These are phyloP conservation scores for Euspilapteryx auroguttella DNA, from an alignment of 2,888 invertebrate species.

Conservation along the genomic window DNA sequence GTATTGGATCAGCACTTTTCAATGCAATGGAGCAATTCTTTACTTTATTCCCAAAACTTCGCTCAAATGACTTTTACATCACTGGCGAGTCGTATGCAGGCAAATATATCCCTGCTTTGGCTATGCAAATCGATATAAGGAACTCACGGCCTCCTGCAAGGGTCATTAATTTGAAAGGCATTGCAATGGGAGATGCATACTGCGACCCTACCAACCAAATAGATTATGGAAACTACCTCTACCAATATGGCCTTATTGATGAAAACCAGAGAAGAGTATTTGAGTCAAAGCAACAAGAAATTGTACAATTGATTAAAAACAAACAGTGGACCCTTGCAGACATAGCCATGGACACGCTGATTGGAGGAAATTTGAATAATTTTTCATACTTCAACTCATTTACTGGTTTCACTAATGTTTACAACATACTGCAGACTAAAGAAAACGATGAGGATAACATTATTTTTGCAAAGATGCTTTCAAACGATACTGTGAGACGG, in stretches of 20 bases:
- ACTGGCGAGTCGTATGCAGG: conserved; percentile 92
- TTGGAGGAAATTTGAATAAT: conserved; percentile 68
- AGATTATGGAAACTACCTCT: conserved; percentile 77
- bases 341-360: conserved; percentile 68
- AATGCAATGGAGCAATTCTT: conserved; percentile 81
- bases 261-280: conserved; percentile 63
- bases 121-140: conserved; percentile 70
- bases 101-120: conserved; percentile 74
- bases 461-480: too few relatives aligned
- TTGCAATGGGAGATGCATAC: conserved; percentile 80
- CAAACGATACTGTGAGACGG: too few relatives aligned
- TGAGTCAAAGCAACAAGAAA: conserved; percentile 61
- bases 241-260: conserved; percentile 75
- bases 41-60: conserved; percentile 75
- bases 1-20: conserved; percentile 80
- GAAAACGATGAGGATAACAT: conserved; percentile 51
- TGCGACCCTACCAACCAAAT: conserved; percentile 79
- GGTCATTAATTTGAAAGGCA: conserved; percentile 71
- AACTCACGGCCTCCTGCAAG: conserved; percentile 65
- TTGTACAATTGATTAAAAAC: conserved; percentile 61
- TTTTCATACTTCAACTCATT: conserved; percentile 66
- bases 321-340: conserved; percentile 71
- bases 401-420: conserved; percentile 77
- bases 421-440: conserved; percentile 69
- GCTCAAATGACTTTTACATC: conserved; percentile 77